Percentiles rank a stretch among this genome's conserved stretches.
These are phyloP conservation scores for Pithys albifrons DNA, from an alignment of 2,113 vertebrate genomes.

Conservation along the genomic window DNA sequence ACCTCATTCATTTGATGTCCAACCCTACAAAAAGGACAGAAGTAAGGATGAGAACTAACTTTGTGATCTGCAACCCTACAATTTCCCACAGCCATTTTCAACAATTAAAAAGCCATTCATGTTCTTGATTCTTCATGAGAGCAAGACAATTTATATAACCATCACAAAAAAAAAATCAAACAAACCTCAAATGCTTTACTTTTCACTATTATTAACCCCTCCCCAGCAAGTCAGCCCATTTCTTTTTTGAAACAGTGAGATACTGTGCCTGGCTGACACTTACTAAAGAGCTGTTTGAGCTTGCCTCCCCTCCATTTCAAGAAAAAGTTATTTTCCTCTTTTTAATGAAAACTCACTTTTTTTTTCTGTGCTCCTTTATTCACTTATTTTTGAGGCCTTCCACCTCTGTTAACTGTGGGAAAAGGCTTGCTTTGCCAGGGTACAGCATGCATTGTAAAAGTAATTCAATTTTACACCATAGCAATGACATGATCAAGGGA, in stretches of 20 bases:
- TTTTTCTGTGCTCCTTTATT: not conserved
- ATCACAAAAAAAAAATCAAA: not conserved
- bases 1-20: not conserved
- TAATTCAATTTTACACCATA: conserved; percentile 76
- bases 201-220: not conserved
- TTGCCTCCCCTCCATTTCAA: not conserved
- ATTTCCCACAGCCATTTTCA: not conserved
- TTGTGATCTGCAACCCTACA: not conserved
- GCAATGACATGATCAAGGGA: conserved; percentile 75
- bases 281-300: not conserved
- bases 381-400: conserved; percentile 41
- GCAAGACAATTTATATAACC: not conserved
- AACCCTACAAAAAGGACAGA: not conserved
- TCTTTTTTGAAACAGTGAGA: not conserved
- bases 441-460: conserved; percentile 67
- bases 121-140: not conserved
- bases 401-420: conserved; percentile 64
- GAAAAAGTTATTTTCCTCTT: not conserved
- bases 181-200: not conserved
- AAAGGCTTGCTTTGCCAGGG: conserved; percentile 50
- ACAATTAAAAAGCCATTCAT: not conserved
- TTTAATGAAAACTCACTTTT: conserved; percentile 19
- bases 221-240: not conserved
- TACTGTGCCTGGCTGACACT: not conserved
- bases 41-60: not conserved